These are phyloP conservation scores for Melanotaenia nigrans DNA, from an alignment of 2,797 vertebrate genomes.

Conservation along the genomic window DNA sequence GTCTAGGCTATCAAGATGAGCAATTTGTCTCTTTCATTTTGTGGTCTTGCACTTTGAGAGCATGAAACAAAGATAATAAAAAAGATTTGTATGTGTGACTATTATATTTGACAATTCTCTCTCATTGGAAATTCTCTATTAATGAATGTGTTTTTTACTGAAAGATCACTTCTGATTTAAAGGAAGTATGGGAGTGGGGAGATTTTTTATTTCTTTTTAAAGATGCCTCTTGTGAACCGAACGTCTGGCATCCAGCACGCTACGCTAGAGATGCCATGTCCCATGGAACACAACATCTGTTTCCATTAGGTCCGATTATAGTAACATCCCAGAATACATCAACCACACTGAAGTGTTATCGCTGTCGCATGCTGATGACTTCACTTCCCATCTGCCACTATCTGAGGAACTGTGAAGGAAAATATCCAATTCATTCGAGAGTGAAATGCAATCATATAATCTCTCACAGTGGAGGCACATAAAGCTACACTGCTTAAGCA, in stretches of 20 bases:
- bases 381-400: conserved; percentile 73
- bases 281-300: conserved; percentile 72
- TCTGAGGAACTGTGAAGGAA: conserved; percentile 64
- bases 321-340: conserved; percentile 65
- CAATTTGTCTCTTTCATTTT: conserved; percentile 45
- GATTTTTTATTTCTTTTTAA: neutral
- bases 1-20: conserved; percentile 50
- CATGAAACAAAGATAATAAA: neutral
- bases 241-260: conserved; percentile 52
- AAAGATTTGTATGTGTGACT: neutral
- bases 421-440: conserved; percentile 68
- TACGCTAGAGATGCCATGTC: conserved; percentile 58
- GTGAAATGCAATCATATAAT: conserved; percentile 69
- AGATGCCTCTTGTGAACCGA: conserved; percentile 46
- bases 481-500: conserved; percentile 42
- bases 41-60: conserved; percentile 26
- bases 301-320: conserved; percentile 71
- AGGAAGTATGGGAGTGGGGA: conserved; percentile 37
- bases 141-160: conserved; percentile 17
- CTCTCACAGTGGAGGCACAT: conserved; percentile 53
- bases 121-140: conserved; percentile 29
- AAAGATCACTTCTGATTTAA: conserved; percentile 47
- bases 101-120: conserved; percentile 10
- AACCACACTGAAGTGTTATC: conserved; percentile 43
- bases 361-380: conserved; percentile 73